Conservation (phyloP, 2,797 vertebrate genomes). For the Anisognathus igniventris region DNA sequence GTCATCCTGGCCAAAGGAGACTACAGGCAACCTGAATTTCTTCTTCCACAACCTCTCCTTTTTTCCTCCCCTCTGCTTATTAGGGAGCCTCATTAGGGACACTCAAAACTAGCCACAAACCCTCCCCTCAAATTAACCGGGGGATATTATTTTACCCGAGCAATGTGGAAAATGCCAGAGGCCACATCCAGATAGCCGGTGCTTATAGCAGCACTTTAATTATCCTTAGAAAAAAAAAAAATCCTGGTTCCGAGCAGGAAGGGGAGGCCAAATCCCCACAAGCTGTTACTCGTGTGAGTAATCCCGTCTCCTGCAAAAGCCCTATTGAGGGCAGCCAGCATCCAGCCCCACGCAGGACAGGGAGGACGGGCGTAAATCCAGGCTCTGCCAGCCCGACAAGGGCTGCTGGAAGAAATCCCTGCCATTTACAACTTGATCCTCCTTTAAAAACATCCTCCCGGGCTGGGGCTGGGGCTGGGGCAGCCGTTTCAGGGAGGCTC, state of each 20-base stretch:
- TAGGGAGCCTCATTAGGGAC: not conserved
- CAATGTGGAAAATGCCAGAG: not conserved
- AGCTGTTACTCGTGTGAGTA: conserved; percentile 50
- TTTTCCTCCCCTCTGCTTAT: accelerated
- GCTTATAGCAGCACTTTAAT: not conserved
- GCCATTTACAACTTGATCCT: conserved; percentile 49
- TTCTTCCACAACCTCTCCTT: not conserved
- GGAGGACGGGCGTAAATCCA: not conserved
- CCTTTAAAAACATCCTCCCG: conserved; percentile 12
- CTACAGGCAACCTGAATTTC: conserved; percentile 3
- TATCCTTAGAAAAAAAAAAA: not conserved
- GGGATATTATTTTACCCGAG: not conserved
- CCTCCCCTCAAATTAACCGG: not conserved
- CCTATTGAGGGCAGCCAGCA: conserved; percentile 38
- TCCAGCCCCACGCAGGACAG: conserved; percentile 24
- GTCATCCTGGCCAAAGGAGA: not conserved
- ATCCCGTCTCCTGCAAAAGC: conserved; percentile 40
- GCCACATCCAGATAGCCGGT: not conserved
- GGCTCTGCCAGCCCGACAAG: conserved; percentile 1
- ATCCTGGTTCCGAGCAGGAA: not conserved
- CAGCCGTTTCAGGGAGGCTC: not conserved
- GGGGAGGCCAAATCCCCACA: conserved; percentile 13
- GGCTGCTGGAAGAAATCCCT: conserved; percentile 41
- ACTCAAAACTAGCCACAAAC: not conserved
- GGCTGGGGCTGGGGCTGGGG: not conserved